Evolutionary conservation across 1,140 invertebrate genomes (phyloP).

Genomic region (Drosophila sproati): DNA sequence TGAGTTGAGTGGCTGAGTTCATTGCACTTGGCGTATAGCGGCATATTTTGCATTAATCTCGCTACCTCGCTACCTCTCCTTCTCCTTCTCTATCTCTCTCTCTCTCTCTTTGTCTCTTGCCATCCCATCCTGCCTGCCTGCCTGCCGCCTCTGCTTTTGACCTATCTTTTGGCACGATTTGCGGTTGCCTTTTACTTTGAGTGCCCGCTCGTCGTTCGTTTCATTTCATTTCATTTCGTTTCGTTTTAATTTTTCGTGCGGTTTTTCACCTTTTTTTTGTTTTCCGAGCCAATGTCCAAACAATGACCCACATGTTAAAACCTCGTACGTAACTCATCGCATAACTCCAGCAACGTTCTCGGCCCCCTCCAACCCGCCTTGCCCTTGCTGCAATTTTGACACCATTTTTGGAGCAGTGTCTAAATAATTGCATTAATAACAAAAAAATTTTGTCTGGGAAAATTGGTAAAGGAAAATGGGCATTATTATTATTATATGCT

Average conservation of each 20-base stretch:
- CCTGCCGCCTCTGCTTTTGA: constrained; percentile 26
- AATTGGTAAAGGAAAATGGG: constrained; percentile 22
- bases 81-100: constrained; percentile 1
- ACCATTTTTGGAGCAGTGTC: constrained; percentile 37
- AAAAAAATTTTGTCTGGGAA: constrained; percentile 21
- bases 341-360: not conserved
- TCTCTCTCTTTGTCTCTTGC: constrained; percentile 7
- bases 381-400: constrained; percentile 23
- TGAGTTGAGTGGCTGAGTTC: constrained; percentile 55
- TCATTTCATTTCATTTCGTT: constrained; percentile 3
- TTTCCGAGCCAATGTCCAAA: constrained; percentile 8
- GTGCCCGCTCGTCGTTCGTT: constrained; percentile 5
- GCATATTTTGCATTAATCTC: constrained; percentile 76
- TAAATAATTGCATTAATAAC: constrained; percentile 77
- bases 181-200: constrained; percentile 50
- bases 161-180: constrained; percentile 50
- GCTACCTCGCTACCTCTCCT: constrained; percentile 10
- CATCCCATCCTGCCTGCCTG: too few species aligned
- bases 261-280: not conserved
- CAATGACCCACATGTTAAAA: constrained; percentile 41
- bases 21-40: constrained; percentile 78
- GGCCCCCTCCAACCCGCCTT: not conserved
- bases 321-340: not conserved
- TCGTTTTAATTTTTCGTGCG: not conserved
- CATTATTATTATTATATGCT: constrained; percentile 58